Base-by-base conservation (phyloP, 2,888 invertebrate species). In the Muschampia plurimacula region DNA sequence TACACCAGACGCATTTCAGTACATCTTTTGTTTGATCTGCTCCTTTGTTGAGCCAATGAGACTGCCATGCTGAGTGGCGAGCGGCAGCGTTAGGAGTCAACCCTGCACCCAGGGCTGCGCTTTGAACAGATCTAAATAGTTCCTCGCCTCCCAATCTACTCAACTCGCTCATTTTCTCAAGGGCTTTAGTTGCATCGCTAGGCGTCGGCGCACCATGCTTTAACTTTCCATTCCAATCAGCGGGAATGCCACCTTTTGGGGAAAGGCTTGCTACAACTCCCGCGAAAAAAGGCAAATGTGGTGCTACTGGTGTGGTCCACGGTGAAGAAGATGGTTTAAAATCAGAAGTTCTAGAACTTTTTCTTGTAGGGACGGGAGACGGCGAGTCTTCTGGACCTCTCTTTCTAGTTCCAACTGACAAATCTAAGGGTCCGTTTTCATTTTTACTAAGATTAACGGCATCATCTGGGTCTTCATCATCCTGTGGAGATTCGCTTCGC, bases 41-140 rank as follows among this genome's bases (percentile, higher is more conserved):
- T 8, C 98, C 98, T 85, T 98, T 99, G 93, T 98, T 99, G 72
- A 99, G 93, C 99, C 99, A 99, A 87, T 99, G 99, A 2, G 99
- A 99, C 85, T 99, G 99, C 97, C 99, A 98, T 15, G 98, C 98
- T 78, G 97, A 98, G 87, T 98, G 98, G 2, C 98, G 95, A 22
- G 97, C 97, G 2, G 96, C 94, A 2, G 96, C 95, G 49, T 95
- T 95, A 3, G 94, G 94, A 2, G 93, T 93, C 13, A 95, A 79
- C 5, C 94, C 94, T 2, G 94, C 93, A 0, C 95, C 94, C 12
- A 95, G 81, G 41, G 94, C 95, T 15, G 94, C 94, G 72, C 93
- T 94, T 78, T 95, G 95, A 81, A 96, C 95, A 13, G 96, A 95
- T 79, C 97, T 92, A 83, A 96, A 97, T 13, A 97, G 89, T 82